Evolutionary conservation across 1,140 invertebrate species (phyloP).

Genomic region (Aphelinus certus): DNA sequence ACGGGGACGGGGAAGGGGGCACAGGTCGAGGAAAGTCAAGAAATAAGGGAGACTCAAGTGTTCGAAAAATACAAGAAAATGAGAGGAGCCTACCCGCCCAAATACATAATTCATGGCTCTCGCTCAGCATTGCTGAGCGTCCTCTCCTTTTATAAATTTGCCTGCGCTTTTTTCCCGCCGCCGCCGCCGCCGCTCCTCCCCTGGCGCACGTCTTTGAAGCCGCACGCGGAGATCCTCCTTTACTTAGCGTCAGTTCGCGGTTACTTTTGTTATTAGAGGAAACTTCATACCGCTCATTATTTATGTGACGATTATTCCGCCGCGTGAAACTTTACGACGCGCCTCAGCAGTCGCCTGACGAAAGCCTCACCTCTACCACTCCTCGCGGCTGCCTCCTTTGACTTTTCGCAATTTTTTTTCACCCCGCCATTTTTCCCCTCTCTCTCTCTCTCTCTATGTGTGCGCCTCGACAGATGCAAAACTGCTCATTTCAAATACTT

Average conservation of each 20-base stretch:
- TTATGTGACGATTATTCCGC: conserved; percentile 48
- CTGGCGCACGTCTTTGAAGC: conserved; percentile 6
- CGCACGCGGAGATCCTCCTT: conserved; percentile 29
- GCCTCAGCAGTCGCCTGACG: not conserved
- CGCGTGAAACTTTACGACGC: conserved; percentile 32
- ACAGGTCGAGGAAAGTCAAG: not conserved
- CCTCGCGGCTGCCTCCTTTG: not conserved
- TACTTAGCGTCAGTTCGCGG: conserved; percentile 40
- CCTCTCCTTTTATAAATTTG: conserved; percentile 6
- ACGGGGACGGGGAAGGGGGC: not conserved
- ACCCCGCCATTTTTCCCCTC: not conserved
- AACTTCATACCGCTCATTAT: conserved; percentile 47
- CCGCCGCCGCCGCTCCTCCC: too few relatives aligned
- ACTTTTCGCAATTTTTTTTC: not conserved
- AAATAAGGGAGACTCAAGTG: not conserved
- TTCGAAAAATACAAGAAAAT: conserved; percentile 36
- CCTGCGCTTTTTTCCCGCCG: not conserved
- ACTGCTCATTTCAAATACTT: not conserved
- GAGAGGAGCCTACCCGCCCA: not conserved
- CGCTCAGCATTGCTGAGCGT: conserved; percentile 11
- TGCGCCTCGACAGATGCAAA: not conserved
- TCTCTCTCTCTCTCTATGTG: not conserved
- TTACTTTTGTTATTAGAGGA: conserved; percentile 49
- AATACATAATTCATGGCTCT: conserved; percentile 49
- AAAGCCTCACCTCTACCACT: conserved; percentile 11